Evolutionary conservation across 2,888 invertebrate genomes (phyloP).

Genomic region (Dendrolimus houi): DNA sequence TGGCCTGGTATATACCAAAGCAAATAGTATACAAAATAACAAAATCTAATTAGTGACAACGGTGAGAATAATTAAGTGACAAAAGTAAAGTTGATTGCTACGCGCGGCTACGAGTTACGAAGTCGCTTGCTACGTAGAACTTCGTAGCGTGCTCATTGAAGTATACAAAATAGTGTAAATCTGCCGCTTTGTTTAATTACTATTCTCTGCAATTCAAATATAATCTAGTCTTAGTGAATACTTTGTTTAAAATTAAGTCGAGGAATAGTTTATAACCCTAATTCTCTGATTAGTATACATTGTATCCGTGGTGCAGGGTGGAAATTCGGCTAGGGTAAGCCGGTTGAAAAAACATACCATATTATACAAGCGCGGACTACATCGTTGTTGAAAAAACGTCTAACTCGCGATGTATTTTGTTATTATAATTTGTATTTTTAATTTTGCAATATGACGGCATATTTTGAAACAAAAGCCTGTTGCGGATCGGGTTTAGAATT

Average conservation of each 20-base stretch:
- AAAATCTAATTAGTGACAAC: background rate
- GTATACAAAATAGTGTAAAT: background rate
- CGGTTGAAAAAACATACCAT: too few species aligned
- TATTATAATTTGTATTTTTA: too few species aligned
- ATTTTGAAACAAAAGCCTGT: too few species aligned
- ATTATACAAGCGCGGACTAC: too few species aligned
- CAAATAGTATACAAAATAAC: background rate
- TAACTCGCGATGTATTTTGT: too few species aligned
- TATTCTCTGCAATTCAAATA: background rate
- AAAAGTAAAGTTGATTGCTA: background rate
- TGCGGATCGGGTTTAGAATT: too few species aligned
- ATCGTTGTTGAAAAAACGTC: too few species aligned
- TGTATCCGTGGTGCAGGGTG: too few species aligned
- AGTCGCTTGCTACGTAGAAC: background rate
- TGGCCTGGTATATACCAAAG: conserved; percentile 5
- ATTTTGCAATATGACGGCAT: too few species aligned
- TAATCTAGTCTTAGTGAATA: background rate
- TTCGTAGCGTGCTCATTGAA: background rate
- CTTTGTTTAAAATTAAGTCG: background rate
- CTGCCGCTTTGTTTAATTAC: background rate
- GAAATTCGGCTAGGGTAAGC: too few species aligned
- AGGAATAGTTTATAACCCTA: too few species aligned
- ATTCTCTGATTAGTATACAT: too few species aligned
- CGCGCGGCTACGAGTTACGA: background rate
- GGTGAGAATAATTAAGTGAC: background rate